A percentile compares a stretch with the other conserved stretches of the same genome.
Conservation (phyloP, 2,888 invertebrate genomes). For the Cataglyphis altisquamis region DNA sequence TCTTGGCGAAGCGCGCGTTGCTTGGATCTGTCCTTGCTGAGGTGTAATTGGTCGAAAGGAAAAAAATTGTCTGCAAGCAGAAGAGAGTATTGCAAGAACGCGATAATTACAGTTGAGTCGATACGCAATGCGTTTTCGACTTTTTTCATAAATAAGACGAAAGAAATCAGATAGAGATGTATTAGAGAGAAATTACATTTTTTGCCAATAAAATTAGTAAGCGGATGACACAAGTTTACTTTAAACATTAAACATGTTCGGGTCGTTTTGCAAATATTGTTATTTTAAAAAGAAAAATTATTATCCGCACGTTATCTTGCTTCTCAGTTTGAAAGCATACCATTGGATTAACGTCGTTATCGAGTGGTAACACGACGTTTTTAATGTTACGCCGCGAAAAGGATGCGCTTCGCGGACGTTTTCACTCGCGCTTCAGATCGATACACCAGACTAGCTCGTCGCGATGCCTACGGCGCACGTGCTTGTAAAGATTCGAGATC, state of each 20-base stretch:
- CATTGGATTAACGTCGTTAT: not conserved
- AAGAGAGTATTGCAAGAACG: constrained; percentile 55
- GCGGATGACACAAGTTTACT: not conserved
- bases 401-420: constrained; percentile 5
- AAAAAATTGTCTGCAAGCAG: constrained; percentile 71
- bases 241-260: not conserved
- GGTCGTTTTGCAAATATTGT: not conserved
- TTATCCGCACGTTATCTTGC: not conserved
- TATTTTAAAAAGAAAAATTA: not conserved
- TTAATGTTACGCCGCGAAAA: not conserved
- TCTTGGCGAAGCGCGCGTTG: constrained; percentile 63
- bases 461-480: constrained; percentile 78
- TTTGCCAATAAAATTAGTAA: not conserved
- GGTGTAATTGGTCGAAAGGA: constrained; percentile 34
- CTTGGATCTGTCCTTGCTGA: constrained; percentile 36
- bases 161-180: not conserved
- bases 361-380: not conserved
- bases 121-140: not conserved
- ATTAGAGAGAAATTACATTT: not conserved
- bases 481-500: constrained; percentile 81
- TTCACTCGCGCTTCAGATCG: constrained; percentile 33
- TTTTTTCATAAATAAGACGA: not conserved
- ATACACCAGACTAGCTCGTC: constrained; percentile 70
- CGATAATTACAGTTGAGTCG: not conserved
- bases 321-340: not conserved